Base-by-base conservation (phyloP, 2,797 vertebrate species). In the Phrynocephalus vlangalii region DNA sequence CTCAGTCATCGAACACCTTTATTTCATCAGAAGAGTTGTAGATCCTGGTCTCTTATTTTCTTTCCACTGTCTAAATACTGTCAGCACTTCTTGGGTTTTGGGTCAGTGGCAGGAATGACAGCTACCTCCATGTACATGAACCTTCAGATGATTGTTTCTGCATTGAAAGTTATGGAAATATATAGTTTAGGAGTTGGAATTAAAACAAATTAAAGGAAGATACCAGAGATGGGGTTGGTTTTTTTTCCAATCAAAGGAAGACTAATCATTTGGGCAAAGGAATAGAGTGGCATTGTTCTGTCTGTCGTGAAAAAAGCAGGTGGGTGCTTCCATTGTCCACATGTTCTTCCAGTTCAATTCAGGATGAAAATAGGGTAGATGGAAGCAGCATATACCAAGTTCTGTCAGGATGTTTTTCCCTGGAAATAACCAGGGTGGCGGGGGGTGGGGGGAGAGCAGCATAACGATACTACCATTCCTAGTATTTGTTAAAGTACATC, bases 1-100 rank as follows among this genome's bases (percentile, higher is more conserved):
- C 24, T 89, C 90, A 33, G 90, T 93, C 88, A 18, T 0, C 52
- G 33, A 73, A 56, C 63, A 88, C 26, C 44, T 94, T 90, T 82
- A 38, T 52, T 90, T 87, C 90, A 24, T 79, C 73, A 60, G 50
- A 78, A 72, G 83, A 86, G 8, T 79, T 13, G 83, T 90, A 66
- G 44, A 67, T 79, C n/a, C 10, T 87, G 0, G 50, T 83, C 10
- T 90, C 3, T 48, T 24, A 22, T 30, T 22, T 72, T 72, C 48
- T 30, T 87, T n/a, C 67, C 50, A 6, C 72, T 85, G 67, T 90
- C 90, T 85, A 30, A 5, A 44, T 79, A 56, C 16, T 76, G 20
- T 10, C 56, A 73, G 71, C 8, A 28, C n/a, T 67, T 48, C 82
- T 24, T 28, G 20, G 28, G 3, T 0, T 0, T 11, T 22, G 63